Conservation (phyloP, 2,888 invertebrate species). For the Campopleginae sp. region DNA sequence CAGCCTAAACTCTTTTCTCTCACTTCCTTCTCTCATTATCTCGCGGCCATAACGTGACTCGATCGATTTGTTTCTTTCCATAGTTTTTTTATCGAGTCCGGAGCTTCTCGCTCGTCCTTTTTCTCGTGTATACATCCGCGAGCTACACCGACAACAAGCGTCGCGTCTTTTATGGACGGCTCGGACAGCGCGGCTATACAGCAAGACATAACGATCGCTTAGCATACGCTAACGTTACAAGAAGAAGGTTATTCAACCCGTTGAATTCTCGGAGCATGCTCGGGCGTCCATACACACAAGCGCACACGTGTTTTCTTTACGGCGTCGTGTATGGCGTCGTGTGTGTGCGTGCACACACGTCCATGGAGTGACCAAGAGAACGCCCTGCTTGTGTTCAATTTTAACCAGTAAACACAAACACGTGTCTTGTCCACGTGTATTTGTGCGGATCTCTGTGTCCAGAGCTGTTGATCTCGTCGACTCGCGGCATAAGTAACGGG, state of each 20-base stretch:
- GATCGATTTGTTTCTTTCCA: constrained; percentile 36
- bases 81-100: constrained; percentile 7
- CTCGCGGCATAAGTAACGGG: constrained; percentile 46
- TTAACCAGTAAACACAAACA: constrained; percentile 1
- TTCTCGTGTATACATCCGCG: background rate
- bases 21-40: no score
- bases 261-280: constrained; percentile 61
- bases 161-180: constrained; percentile 11
- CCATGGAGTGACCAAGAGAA: constrained; percentile 34
- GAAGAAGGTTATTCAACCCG: constrained; percentile 82
- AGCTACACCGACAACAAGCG: background rate
- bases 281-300: no score
- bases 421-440: background rate
- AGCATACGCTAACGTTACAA: constrained; percentile 73
- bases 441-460: background rate
- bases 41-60: no score
- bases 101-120: constrained; percentile 17
- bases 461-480: constrained; percentile 4
- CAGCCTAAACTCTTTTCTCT: background rate
- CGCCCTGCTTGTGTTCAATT: constrained; percentile 25
- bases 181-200: background rate
- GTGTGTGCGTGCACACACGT: background rate
- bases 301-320: background rate
- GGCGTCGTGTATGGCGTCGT: background rate
- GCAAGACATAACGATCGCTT: constrained; percentile 68